These are phyloP conservation scores for Gibbula magus DNA, from an alignment of 2,888 invertebrate genomes.

Conservation along the genomic window DNA sequence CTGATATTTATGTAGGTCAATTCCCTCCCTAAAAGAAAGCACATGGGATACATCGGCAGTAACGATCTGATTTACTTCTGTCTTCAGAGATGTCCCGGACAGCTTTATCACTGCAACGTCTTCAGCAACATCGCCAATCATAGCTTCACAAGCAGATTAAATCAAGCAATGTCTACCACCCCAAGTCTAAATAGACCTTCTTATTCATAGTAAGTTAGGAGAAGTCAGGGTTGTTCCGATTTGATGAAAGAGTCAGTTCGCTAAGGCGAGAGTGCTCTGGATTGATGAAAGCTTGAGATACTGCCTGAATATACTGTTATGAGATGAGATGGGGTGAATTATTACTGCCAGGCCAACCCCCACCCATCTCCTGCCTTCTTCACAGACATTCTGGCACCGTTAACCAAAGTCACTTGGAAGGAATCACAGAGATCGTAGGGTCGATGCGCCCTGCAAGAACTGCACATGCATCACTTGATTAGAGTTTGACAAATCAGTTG, in stretches of 20 bases:
- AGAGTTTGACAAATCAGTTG: conserved; percentile 5
- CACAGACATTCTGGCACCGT: conserved; percentile 10
- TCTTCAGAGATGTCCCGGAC: not conserved
- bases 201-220: no score
- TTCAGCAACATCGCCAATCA: not conserved
- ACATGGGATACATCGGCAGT: not conserved
- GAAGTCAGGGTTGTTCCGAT: no score
- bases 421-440: not conserved
- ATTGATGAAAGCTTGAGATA: not conserved
- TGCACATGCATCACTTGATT: conserved; percentile 22
- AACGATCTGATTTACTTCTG: not conserved
- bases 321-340: not conserved
- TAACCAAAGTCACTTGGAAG: not conserved
- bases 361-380: not conserved
- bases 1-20: no score
- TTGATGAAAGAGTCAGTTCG: no score
- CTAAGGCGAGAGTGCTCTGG: not conserved
- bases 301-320: not conserved
- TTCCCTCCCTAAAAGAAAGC: not conserved
- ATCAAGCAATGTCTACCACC: conserved; percentile 1
- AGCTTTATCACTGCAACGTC: not conserved
- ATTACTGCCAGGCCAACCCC: not conserved
- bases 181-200: not conserved
- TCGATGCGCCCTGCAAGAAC: conserved; percentile 7
- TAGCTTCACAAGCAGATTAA: not conserved